Base-by-base conservation (phyloP, 2,888 invertebrate genomes). In the Rosalia funebris region DNA sequence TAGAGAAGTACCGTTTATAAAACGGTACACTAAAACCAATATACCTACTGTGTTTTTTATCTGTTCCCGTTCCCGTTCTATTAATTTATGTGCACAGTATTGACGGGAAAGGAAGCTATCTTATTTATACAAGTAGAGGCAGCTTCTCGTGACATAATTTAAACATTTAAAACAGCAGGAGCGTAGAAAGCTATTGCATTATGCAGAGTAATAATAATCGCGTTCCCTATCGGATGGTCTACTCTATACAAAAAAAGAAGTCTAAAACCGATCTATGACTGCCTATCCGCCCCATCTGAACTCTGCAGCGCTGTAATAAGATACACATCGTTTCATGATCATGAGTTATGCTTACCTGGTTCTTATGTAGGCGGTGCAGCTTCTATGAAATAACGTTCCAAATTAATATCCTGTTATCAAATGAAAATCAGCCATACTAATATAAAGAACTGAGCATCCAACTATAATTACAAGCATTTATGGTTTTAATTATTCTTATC, bases 401-500 rank as follows among this genome's bases (percentile, higher is more conserved):
- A 77, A 77, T 77, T 76, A 77, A 76, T 74, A 74, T 71, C 63
- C 67, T 65, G 71, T 77, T 79, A 78, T 78, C 78, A 74, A 75
- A 76, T 75, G 71, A 73, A 72, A 76, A 79, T 79, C 79, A 72
- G 75, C 66, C 71, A 71, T 69, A 68, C 69, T 68, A 68, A 71
- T 70, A 65, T 71, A 75, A 72, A 73, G 72, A 76, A 73, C 68
- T 63, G 69, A 67, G 68, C 70, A 68, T 62, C 58, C 68, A 66
- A 60, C 75, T 72, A 73, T 79, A 79, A 80, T 79, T 79, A 79
- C 77, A 74, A 77, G 70, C 79, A 69, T 79, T 79, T 79, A 79
- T 70, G 77, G 72, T 78, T 79, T 79, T 80, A 79, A 79, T 80
- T 79, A 79, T 77, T 74, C 75, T 79, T 79, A 79, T 79, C 79